Evolutionary conservation across 2,113 vertebrate genomes (phyloP).

Genomic region (Meriones unguiculatus): DNA sequence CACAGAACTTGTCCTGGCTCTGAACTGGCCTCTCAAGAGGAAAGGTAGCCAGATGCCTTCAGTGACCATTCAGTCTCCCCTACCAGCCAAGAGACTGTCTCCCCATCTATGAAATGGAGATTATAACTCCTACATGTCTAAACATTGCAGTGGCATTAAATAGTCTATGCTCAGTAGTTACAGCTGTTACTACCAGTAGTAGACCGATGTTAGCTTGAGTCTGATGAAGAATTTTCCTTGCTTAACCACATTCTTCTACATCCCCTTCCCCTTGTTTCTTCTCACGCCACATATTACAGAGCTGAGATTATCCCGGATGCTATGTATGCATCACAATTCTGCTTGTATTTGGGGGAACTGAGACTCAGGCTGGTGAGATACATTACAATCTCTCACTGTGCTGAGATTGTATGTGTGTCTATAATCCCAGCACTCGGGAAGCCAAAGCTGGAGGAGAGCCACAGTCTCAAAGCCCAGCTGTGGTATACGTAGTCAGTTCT

Average conservation of each 20-base stretch:
- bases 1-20: background rate
- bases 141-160: background rate
- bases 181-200: background rate
- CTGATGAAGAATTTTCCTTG: background rate
- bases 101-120: background rate
- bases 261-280: background rate
- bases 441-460: background rate
- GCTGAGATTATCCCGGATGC: background rate
- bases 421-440: background rate
- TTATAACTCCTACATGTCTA: background rate
- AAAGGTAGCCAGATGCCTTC: too few relatives aligned
- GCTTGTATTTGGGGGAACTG: background rate
- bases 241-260: background rate
- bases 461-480: too few relatives aligned
- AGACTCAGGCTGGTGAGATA: background rate
- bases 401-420: background rate
- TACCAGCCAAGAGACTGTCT: background rate
- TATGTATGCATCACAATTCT: background rate
- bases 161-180: background rate
- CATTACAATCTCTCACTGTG: background rate
- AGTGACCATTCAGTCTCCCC: background rate
- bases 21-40: background rate
- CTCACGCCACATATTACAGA: background rate
- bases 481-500: too few relatives aligned
- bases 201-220: background rate